Base-by-base conservation (phyloP, 2,888 invertebrate genomes). In the Drosophila acutilabella region DNA sequence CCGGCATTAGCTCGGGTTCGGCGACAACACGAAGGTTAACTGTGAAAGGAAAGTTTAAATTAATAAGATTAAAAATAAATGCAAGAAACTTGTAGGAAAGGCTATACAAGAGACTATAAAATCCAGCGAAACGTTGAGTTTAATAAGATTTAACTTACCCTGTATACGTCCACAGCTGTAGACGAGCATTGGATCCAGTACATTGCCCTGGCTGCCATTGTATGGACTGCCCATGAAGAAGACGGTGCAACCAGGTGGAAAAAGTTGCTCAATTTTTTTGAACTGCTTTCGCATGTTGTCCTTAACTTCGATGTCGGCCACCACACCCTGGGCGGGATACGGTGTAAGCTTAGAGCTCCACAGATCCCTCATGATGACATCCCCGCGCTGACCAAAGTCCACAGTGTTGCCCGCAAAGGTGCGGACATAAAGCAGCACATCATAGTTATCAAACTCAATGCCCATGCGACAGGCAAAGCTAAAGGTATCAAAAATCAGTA, bases 121-220 rank as follows among this genome's bases (percentile, higher is more conserved):
- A 30, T 10, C 1, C 30, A 10, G 30, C 30, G 5, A 30, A 6
- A 30, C 30, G 23, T 33, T 18, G 18, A 11, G 10, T 33, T 33
- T 5, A 13, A 4, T 13, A n/a, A 6, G 38, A 38, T 13, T 13
- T 4, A 3, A 54, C 67, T 38, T 61, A 90, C 92, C 89, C 79
- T 92, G 89, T 4, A 92, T 71, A 30, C 92, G 89, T 2, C 92
- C 92, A 59, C 89, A 90, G 42, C 66, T 81, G 57, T 92, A 90
- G 10, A 90, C 89, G 1, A 91, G 73, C 68, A 81, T 38, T 0
- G 91, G 89, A 90, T 92, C 91, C 7, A 93, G 89, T 0, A 97
- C 97, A 87, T 95, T 94, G 51, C 96, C 98, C 90, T 94, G 93
- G 50, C 95, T 94, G 0, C 98, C 98, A 90, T 97, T 98, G 92